Conservation (phyloP, 1,140 invertebrate species). For the Pteromalus puparum region DNA sequence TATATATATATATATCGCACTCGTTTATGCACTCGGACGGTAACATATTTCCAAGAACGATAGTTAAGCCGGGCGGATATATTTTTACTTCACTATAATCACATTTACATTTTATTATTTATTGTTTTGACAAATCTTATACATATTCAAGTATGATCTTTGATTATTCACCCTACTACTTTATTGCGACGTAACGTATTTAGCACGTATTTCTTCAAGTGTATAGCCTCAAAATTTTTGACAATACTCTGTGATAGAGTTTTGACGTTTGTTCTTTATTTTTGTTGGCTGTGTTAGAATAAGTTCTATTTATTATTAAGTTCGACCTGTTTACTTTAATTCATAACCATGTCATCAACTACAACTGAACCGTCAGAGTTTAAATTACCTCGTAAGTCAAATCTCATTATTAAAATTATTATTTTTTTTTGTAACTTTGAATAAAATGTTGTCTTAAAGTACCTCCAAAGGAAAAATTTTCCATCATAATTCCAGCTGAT, state of each 20-base stretch:
- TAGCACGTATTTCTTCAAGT: neutral
- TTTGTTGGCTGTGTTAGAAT: neutral
- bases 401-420: neutral
- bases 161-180: neutral
- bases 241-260: neutral
- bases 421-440: slow-evolving; percentile 27
- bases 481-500: slow-evolving; percentile 63
- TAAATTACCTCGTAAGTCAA: slow-evolving; percentile 56
- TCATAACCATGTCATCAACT: slow-evolving; percentile 56
- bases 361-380: slow-evolving; percentile 39
- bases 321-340: slow-evolving; percentile 12
- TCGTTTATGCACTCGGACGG: neutral
- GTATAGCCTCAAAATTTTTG: slow-evolving; percentile 14
- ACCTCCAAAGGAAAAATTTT: slow-evolving; percentile 47
- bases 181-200: neutral
- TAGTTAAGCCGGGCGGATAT: neutral
- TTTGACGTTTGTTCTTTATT: slow-evolving; percentile 3
- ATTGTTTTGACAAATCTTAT: neutral
- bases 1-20: too few species aligned
- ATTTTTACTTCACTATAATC: neutral
- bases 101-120: neutral
- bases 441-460: slow-evolving; percentile 38
- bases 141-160: neutral
- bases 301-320: slow-evolving; percentile 2
- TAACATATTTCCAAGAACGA: neutral